These are phyloP conservation scores for Corythornis leucogaster DNA, from an alignment of 2,797 vertebrate genomes.

Conservation along the genomic window DNA sequence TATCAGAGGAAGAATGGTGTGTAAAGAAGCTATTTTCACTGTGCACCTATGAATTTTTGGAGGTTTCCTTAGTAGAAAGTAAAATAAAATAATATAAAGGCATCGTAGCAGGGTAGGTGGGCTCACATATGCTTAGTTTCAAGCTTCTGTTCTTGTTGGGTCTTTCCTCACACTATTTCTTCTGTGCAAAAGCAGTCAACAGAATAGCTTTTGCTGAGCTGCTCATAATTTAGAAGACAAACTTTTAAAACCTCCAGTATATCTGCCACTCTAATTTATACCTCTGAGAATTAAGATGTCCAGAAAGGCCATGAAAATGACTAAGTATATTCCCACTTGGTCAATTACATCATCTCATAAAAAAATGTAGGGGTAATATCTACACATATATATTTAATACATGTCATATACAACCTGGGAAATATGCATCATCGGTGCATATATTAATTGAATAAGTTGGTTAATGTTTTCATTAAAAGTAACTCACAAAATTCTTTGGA, in stretches of 20 bases:
- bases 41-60: not conserved
- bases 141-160: not conserved
- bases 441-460: slow-evolving; percentile 21
- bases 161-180: not conserved
- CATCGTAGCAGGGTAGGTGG: not conserved
- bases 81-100: not conserved
- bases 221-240: slow-evolving; percentile 51
- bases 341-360: slow-evolving; percentile 51
- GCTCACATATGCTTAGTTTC: not conserved
- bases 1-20: not conserved
- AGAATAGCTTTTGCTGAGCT: not conserved
- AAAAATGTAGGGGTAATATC: slow-evolving; percentile 32
- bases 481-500: not conserved
- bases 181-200: not conserved
- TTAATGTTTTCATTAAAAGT: slow-evolving; percentile 17
- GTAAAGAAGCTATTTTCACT: not conserved
- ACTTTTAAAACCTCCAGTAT: slow-evolving; percentile 36
- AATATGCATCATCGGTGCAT: not conserved
- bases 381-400: slow-evolving; percentile 24
- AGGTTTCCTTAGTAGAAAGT: not conserved
- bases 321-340: slow-evolving; percentile 53
- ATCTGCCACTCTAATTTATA: slow-evolving; percentile 69
- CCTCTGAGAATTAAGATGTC: slow-evolving; percentile 45
- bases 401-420: slow-evolving; percentile 2
- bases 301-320: slow-evolving; percentile 52